Percentiles rank a stretch among this genome's conserved stretches.
These are phyloP conservation scores for Cremastinae sp. DNA, from an alignment of 2,888 invertebrate species.

Conservation along the genomic window DNA sequence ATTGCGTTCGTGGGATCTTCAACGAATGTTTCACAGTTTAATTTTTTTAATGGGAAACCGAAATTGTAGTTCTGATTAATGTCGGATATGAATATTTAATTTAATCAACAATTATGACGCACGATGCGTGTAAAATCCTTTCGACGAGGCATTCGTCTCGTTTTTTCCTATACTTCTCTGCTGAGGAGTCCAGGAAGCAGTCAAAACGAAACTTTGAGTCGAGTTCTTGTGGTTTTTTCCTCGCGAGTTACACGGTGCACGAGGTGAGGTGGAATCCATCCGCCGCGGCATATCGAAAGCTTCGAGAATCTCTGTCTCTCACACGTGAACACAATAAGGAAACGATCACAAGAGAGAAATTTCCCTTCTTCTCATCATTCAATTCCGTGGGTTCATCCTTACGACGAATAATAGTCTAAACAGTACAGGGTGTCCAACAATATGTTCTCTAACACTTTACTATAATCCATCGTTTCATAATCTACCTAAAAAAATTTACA, in stretches of 20 bases:
- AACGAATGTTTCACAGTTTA: not conserved
- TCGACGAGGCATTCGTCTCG: too few species aligned
- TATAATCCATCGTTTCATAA: too few species aligned
- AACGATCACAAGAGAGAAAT: constrained; percentile 64
- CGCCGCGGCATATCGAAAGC: constrained; percentile 39
- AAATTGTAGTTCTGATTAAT: too few species aligned
- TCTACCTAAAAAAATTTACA: too few species aligned
- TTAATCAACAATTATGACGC: too few species aligned
- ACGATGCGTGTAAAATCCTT: too few species aligned
- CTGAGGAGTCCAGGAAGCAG: constrained; percentile 44
- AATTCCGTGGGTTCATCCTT: constrained; percentile 30
- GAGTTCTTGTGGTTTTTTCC: constrained; percentile 21
- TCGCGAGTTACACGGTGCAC: constrained; percentile 35
- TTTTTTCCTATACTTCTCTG: not conserved
- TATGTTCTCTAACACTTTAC: too few species aligned
- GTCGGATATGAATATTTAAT: too few species aligned
- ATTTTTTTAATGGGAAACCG: too few species aligned
- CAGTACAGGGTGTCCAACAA: too few species aligned
- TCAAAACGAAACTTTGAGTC: constrained; percentile 38
- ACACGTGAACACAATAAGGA: constrained; percentile 67
- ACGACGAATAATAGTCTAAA: constrained; percentile 27
- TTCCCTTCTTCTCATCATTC: constrained; percentile 63
- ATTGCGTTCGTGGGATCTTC: constrained; percentile 6
- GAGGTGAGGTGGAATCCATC: constrained; percentile 35
- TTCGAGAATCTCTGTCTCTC: constrained; percentile 29